Evolutionary conservation across 2,113 vertebrate genomes (phyloP), one percentile per base, ranked within the genome.

Genomic region (Hydrochoerus hydrochaeris): DNA sequence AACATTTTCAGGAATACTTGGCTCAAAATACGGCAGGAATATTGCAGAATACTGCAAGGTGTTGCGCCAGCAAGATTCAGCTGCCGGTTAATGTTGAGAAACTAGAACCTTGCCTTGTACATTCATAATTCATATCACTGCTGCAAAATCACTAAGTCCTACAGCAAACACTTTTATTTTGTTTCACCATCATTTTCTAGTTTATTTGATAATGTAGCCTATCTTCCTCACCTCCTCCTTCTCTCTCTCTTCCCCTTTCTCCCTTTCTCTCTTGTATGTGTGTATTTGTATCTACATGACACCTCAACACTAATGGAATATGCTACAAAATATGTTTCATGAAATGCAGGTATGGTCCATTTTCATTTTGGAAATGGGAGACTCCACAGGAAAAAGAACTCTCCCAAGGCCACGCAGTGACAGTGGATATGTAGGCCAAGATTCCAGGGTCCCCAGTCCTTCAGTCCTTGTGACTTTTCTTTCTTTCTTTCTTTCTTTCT

Each of bases 1-100:
- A 88, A 69, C 52, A 73, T 92, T 94, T 77, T 91, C 77, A 88
- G 87, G 52, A 77, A 32, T 49, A 73, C 49, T 91, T 85, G 84
- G 46, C 17, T 69, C 52, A 62, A 20, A 62, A 81, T 60, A 52
- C 22, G 54, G 52, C 41, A 44, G 75, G 44, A 49, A 52, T 52
- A 78, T 28, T 58, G n/a, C 67, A 81, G 54, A 71, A 84, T 46
- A 24, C 7, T 91, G 19, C 75, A 83, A 81, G 57, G 62, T 82
- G 65, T 28, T 75, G 71, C 81, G 38, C 13, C 44, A 89, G 54
- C 62, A 96, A 75, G 10, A 3, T 67, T 90, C 73, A 75, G 81
- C 46, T 67, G 49, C 49, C 49, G 41, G 32, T 28, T n/a, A 32
- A 85, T 65, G 16, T 22, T 57, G 22, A 41, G 57, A 67, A 67